Conservation (phyloP, 2,888 invertebrate species). For the Pseudococcus viburni region DNA sequence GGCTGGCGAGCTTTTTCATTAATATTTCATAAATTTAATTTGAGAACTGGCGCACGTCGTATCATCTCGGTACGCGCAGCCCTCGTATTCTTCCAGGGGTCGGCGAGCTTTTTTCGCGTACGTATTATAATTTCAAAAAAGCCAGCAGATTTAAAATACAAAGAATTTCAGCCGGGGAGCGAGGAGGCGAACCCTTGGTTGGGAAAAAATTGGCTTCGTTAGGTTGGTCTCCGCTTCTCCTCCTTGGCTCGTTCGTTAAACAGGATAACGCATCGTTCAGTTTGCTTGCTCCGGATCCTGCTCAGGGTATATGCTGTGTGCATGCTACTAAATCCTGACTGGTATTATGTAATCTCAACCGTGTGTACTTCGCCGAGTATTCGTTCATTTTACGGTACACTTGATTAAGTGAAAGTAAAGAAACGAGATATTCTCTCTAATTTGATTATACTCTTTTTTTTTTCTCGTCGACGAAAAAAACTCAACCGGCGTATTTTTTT, state of each 20-base stretch:
- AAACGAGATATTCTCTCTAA: slow-evolving; percentile 64
- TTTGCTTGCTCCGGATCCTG: not conserved
- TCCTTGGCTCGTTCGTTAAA: not conserved
- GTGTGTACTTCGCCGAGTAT: not conserved
- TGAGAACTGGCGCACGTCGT: not conserved
- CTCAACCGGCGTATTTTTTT: slow-evolving; percentile 16
- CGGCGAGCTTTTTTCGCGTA: not conserved
- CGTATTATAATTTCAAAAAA: slow-evolving; percentile 61
- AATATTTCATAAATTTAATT: slow-evolving; percentile 62
- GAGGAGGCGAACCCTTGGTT: not conserved
- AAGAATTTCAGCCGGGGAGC: slow-evolving; percentile 35
- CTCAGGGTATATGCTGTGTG: not conserved
- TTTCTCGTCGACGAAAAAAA: not conserved
- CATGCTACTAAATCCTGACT: slow-evolving; percentile 23
- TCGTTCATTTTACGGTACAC: slow-evolving; percentile 64
- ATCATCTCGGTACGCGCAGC: not conserved
- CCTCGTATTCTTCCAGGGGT: not conserved
- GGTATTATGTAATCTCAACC: slow-evolving; percentile 38
- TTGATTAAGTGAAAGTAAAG: slow-evolving; percentile 66
- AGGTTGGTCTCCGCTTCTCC: not conserved
- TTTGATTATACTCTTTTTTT: slow-evolving; percentile 63
- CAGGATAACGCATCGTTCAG: slow-evolving; percentile 6
- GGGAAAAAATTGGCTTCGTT: slow-evolving; percentile 64
- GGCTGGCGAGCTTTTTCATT: slow-evolving; percentile 60
- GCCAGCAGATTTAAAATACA: slow-evolving; percentile 55